phyloP scores from a whole-genome alignment of 2,888 invertebrate species.

The Diarsia mendica region DNA sequence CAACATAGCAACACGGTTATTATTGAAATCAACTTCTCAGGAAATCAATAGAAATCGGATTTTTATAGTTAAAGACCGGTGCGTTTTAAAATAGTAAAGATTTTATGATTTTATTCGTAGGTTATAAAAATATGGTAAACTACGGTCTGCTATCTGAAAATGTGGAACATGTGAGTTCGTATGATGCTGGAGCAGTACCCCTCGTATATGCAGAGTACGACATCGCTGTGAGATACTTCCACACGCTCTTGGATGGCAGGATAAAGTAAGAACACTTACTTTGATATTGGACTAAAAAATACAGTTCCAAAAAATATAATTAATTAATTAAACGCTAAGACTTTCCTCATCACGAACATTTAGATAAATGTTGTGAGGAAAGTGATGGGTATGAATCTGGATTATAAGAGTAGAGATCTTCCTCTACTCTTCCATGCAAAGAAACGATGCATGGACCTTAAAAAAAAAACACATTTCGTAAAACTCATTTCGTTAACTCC shows the following conservation, averaged over 20 bases:
- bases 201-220: conserved; percentile 81
- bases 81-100: no score
- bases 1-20: no score
- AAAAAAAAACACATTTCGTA: no score
- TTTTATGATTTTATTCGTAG: conserved; percentile 57
- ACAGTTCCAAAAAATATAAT: no score
- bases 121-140: conserved; percentile 77
- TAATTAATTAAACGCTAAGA: no score
- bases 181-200: conserved; percentile 76
- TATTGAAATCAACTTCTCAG: background rate
- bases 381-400: no score
- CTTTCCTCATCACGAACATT: no score
- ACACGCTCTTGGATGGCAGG: conserved; percentile 79
- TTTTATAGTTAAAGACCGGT: background rate
- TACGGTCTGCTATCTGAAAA: conserved; percentile 76
- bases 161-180: conserved; percentile 73
- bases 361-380: background rate
- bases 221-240: conserved; percentile 78
- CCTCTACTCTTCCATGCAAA: no score
- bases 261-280: conserved; percentile 74
- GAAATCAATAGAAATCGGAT: background rate
- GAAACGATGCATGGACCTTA: no score
- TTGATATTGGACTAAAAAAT: background rate
- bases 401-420: no score
- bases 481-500: no score